Percentiles rank a stretch among this genome's conserved stretches.
These are phyloP conservation scores for Heliconius erato DNA, from an alignment of 2,888 invertebrate genomes.

Conservation along the genomic window DNA sequence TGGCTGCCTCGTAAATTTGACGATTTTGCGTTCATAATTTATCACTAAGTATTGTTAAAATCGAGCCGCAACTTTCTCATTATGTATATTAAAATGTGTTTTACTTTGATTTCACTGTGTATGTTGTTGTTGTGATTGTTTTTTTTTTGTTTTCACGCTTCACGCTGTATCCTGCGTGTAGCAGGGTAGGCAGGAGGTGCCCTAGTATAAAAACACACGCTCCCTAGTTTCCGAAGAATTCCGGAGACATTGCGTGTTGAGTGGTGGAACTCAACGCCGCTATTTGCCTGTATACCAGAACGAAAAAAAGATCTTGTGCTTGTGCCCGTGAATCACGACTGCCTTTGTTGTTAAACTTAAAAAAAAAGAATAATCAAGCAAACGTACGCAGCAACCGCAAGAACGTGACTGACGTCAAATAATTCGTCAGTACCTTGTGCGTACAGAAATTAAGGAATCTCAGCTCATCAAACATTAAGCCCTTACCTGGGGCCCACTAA, in stretches of 20 bases:
- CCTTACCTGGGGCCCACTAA: constrained; percentile 76
- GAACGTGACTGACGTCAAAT: constrained; percentile 71
- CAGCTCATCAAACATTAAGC: constrained; percentile 83
- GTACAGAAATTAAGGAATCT: constrained; percentile 79
- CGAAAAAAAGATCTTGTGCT: too few species aligned
- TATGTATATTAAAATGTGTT: background rate
- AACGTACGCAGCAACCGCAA: constrained; percentile 51
- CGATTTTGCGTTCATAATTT: constrained; percentile 67
- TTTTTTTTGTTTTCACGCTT: too few species aligned
- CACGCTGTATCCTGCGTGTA: too few species aligned
- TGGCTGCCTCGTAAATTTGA: constrained; percentile 64
- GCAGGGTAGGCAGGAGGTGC: too few species aligned
- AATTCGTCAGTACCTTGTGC: constrained; percentile 62
- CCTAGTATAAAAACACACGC: too few species aligned
- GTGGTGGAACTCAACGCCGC: too few species aligned
- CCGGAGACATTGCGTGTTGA: accelerated
- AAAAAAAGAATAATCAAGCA: constrained; percentile 7
- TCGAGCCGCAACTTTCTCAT: constrained; percentile 57
- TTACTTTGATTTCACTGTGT: background rate
- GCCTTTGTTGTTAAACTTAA: background rate
- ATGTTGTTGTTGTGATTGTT: too few species aligned
- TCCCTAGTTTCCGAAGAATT: too few species aligned
- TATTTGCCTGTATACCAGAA: too few species aligned
- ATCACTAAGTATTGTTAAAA: constrained; percentile 55
- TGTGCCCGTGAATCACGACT: too few species aligned